Base-by-base conservation (phyloP, 2,797 vertebrate species). In the Liasis olivaceus region DNA sequence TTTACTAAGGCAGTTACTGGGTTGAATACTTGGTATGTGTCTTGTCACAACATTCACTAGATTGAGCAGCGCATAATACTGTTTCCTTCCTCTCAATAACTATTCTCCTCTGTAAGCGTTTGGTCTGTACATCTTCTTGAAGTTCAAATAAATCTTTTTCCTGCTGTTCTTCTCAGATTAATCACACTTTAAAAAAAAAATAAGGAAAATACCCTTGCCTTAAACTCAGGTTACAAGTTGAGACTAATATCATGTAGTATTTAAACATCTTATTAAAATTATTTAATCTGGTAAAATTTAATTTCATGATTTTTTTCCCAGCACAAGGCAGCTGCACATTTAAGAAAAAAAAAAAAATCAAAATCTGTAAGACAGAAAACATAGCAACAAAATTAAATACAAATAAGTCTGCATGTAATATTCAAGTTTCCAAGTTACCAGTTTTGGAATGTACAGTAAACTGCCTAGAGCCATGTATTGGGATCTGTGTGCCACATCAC, bases 211-310 rank as follows among this genome's bases (percentile, higher is more conserved):
- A 72, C 59, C 15, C 14, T 36, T 94, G 13, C 86, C 77, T 90
- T 15, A 92, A 66, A 0, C 56, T 0, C 51, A 89, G 84, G 72
- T 56, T 63, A 77, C 86, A 60, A 66, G 81, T 88, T 87, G 81
- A 93, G 85, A 36, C 22, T 69, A 94, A 87, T 2, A 28, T 63
- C 7, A 36, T 36, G 7, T 28, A 89, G 26, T 64, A 89, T 12
- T 95, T 94, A 64, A 66, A 72, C 60, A 90, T 94, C 54, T 64
- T 11, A 60, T 17, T 69, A 6, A 1, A 1, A 91, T 91, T 93
- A 89, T 88, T 91, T 92, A 20, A 4, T 28, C 93, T 91, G 59
- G 28, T 47, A 15, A 95, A 94, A 88, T 89, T 91, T 91, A 93
- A 13, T 88, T 69, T 62, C 90, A 4, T 12, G 1, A 0, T 24